These are phyloP conservation scores for Archilochus colubris DNA, from an alignment of 2,113 vertebrate species.

Conservation along the genomic window DNA sequence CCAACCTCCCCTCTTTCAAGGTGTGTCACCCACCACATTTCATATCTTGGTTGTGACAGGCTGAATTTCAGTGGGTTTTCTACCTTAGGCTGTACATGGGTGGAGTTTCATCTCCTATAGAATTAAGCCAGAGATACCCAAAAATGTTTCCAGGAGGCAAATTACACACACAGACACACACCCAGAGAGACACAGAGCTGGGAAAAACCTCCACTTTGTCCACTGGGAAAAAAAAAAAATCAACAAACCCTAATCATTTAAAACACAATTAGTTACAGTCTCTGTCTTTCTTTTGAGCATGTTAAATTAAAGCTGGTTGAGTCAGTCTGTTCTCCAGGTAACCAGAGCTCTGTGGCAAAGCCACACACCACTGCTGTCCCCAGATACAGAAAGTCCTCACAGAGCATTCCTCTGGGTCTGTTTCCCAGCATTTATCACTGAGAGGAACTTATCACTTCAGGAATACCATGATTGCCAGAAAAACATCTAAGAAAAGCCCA, in stretches of 20 bases:
- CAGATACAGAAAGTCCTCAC: background rate
- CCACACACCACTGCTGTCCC: background rate
- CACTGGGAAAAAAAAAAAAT: background rate
- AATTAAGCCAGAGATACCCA: background rate
- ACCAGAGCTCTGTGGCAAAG: background rate
- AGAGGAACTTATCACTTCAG: background rate
- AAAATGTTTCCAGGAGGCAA: background rate
- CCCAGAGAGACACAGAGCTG: background rate
- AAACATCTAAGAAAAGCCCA: conserved; percentile 18
- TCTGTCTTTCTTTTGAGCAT: background rate
- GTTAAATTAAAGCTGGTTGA: conserved; percentile 3
- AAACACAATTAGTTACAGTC: background rate
- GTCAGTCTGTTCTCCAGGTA: background rate
- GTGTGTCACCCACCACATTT: background rate
- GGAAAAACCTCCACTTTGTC: background rate
- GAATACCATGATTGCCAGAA: background rate
- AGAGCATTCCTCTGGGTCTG: background rate
- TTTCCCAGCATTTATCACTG: conserved; percentile 15
- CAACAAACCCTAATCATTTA: background rate
- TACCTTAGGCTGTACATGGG: background rate
- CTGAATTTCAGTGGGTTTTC: background rate
- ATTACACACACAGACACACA: background rate
- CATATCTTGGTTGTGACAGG: background rate
- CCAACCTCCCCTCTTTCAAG: background rate
- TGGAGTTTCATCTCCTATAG: background rate